Evolutionary conservation across 1,140 invertebrate species (phyloP).

Genomic region (Maconellicoccus hirsutus): DNA sequence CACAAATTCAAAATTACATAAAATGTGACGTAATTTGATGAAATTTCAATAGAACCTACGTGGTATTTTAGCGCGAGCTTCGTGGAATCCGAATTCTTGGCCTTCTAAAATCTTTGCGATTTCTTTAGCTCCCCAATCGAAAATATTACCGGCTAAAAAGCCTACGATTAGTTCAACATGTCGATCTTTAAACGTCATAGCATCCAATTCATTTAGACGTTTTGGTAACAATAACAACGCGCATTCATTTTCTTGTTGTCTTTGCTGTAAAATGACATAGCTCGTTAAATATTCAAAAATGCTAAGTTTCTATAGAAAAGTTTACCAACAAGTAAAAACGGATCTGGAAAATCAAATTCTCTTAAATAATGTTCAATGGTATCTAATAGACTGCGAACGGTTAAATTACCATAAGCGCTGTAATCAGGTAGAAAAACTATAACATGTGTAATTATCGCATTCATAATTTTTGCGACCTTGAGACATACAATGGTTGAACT

Average conservation of each 20-base stretch:
- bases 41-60: constrained; percentile 35
- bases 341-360: constrained; percentile 85
- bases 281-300: too few relatives aligned
- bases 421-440: background rate
- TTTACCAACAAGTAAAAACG: constrained; percentile 55
- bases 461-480: background rate
- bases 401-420: constrained; percentile 75
- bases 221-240: constrained; percentile 43
- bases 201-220: constrained; percentile 43
- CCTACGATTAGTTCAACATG: constrained; percentile 45
- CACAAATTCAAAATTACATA: constrained; percentile 29
- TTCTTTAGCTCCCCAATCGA: constrained; percentile 91
- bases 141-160: constrained; percentile 76
- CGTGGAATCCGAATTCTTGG: constrained; percentile 61
- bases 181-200: constrained; percentile 40
- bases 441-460: too few relatives aligned
- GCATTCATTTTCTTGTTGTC: constrained; percentile 53
- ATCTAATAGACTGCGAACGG: constrained; percentile 77
- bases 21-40: too few relatives aligned
- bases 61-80: constrained; percentile 62
- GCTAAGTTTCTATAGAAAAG: background rate
- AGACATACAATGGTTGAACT: constrained; percentile 64
- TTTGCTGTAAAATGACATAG: constrained; percentile 43
- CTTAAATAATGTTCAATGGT: constrained; percentile 82
- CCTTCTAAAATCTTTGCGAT: constrained; percentile 70